Percentiles rank a stretch among this genome's conserved stretches.
Conservation (phyloP, 1,140 invertebrate species). For the Harlomillsia oculata region DNA sequence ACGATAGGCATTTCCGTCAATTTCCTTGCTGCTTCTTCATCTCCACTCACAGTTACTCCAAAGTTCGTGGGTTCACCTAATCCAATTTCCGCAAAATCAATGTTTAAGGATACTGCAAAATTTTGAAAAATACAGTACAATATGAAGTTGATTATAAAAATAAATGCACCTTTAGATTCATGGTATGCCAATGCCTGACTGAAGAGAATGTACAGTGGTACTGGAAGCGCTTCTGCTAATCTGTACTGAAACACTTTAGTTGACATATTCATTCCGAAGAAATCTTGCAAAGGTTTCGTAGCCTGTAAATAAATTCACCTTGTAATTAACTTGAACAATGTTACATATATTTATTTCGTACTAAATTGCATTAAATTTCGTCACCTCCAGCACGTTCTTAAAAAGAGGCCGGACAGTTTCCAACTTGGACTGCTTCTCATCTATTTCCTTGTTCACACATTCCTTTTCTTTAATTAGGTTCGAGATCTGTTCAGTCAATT, state of each 20-base stretch:
- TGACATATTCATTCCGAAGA: slow-evolving; percentile 54
- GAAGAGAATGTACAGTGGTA: slow-evolving; percentile 78
- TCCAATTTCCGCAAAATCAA: not conserved
- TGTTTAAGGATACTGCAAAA: not conserved
- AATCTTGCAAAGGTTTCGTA: slow-evolving; percentile 80
- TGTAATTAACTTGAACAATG: not conserved
- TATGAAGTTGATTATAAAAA: not conserved
- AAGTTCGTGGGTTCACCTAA: slow-evolving; percentile 36
- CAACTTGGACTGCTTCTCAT: slow-evolving; percentile 66
- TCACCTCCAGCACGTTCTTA: slow-evolving; percentile 56
- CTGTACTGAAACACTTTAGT: slow-evolving; percentile 53
- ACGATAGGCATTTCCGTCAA: slow-evolving; percentile 45
- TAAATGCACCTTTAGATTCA: slow-evolving; percentile 41
- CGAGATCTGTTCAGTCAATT: slow-evolving; percentile 64
- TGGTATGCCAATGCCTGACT: slow-evolving; percentile 73
- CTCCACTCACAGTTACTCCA: slow-evolving; percentile 56
- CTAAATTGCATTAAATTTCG: slow-evolving; percentile 1
- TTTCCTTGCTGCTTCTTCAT: slow-evolving; percentile 68
- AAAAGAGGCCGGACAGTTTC: slow-evolving; percentile 73
- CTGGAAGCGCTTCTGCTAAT: slow-evolving; percentile 64
- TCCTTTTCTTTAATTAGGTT: slow-evolving; percentile 67
- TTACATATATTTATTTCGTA: not conserved
- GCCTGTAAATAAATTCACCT: slow-evolving; percentile 44
- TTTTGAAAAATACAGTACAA: not conserved
- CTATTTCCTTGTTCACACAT: slow-evolving; percentile 61